Conservation (phyloP, 2,888 invertebrate genomes). For the Rutpela maculata region DNA sequence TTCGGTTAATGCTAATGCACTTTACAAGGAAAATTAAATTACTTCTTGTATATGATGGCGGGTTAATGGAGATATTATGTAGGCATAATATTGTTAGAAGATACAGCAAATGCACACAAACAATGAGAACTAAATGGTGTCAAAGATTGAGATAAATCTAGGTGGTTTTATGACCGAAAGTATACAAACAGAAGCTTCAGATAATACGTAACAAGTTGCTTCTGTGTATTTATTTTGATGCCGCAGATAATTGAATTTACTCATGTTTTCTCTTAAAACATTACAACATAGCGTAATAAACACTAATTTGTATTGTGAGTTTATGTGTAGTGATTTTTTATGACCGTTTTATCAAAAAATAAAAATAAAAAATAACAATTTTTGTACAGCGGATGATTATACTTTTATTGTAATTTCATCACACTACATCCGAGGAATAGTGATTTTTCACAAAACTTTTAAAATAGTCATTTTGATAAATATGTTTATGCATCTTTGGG, state of each 20-base stretch:
- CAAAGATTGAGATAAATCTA: conserved; percentile 34
- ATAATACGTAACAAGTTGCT: conserved; percentile 7
- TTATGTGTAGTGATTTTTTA: neutral
- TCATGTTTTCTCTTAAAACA: conserved; percentile 9
- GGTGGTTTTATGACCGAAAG: conserved; percentile 24
- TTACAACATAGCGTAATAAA: conserved; percentile 18
- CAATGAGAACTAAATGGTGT: conserved; percentile 23
- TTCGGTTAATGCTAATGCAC: conserved; percentile 41
- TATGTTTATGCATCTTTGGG: too few species aligned
- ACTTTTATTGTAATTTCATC: too few species aligned
- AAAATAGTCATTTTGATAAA: too few species aligned
- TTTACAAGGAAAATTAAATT: conserved; percentile 36
- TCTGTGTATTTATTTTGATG: conserved; percentile 5
- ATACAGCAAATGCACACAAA: conserved; percentile 28
- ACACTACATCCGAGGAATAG: too few species aligned
- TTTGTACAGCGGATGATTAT: too few species aligned
- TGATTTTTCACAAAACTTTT: too few species aligned
- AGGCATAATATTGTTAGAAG: conserved; percentile 34
- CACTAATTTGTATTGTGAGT: neutral
- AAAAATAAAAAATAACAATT: too few species aligned
- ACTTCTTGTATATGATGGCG: conserved; percentile 26
- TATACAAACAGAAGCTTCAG: conserved; percentile 14
- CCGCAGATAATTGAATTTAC: conserved; percentile 22
- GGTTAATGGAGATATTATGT: conserved; percentile 36
- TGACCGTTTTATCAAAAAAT: too few species aligned